These are phyloP conservation scores for Ericerus pela DNA, from an alignment of 1,140 invertebrate genomes.

Conservation along the genomic window DNA sequence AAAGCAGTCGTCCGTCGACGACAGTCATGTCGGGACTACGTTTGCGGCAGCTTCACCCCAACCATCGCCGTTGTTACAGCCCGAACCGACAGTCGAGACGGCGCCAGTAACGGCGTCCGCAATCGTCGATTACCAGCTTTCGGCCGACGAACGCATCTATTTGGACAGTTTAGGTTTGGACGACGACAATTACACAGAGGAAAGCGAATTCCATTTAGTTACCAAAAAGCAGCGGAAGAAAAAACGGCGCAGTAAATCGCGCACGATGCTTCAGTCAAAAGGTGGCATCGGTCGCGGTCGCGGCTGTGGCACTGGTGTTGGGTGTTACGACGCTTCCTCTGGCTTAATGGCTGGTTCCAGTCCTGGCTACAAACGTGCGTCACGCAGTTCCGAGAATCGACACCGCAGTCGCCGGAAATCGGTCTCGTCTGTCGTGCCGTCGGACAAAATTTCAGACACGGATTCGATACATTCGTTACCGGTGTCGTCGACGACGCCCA, in stretches of 20 bases:
- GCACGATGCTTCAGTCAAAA: neutral
- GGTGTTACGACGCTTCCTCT: conserved; percentile 26
- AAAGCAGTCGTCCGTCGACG: conserved; percentile 30
- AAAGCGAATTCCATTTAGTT: conserved; percentile 48
- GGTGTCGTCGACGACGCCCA: conserved; percentile 38
- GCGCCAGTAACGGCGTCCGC: neutral
- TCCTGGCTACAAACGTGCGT: conserved; percentile 2
- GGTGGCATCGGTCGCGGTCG: neutral
- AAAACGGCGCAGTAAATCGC: conserved; percentile 31
- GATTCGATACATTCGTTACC: conserved; percentile 58
- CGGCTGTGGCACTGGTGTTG: neutral
- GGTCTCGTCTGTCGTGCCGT: conserved; percentile 44
- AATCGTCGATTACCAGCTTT: neutral
- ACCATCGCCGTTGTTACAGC: too few species aligned
- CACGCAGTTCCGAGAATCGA: conserved; percentile 14
- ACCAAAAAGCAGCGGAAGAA: conserved; percentile 55
- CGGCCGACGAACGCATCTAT: neutral
- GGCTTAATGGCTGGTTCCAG: too few species aligned
- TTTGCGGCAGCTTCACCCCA: neutral
- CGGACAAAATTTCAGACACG: conserved; percentile 51
- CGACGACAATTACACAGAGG: neutral
- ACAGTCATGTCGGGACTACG: conserved; percentile 12
- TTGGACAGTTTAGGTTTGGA: conserved; percentile 1
- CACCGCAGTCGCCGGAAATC: conserved; percentile 32
- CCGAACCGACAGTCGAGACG: too few species aligned